Conservation (phyloP, 2,888 invertebrate genomes). For the Acholoe squamosa region DNA sequence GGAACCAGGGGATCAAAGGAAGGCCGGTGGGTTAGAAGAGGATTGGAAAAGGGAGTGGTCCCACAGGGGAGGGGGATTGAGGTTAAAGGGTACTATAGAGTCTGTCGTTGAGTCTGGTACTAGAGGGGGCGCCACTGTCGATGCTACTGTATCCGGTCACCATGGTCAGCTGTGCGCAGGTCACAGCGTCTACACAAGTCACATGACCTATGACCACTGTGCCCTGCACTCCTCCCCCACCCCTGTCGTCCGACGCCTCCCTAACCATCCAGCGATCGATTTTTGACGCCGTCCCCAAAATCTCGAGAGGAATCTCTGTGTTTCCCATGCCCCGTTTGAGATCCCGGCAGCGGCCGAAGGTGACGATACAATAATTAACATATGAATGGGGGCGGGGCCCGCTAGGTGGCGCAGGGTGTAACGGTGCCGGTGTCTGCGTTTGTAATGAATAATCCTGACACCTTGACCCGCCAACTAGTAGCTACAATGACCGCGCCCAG, state of each 20-base stretch:
- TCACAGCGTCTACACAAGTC: neutral
- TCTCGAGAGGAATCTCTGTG: conserved; percentile 42
- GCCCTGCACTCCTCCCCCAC: neutral
- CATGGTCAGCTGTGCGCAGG: conserved; percentile 47
- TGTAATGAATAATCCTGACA: conserved; percentile 59
- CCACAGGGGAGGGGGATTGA: neutral
- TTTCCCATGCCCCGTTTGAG: neutral
- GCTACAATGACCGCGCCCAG: conserved; percentile 26
- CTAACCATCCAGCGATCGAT: conserved; percentile 1
- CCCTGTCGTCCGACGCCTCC: neutral
- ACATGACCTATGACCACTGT: conserved; percentile 22
- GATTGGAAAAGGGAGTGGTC: neutral
- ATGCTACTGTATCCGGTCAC: neutral
- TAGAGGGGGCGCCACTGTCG: neutral
- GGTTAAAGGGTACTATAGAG: conserved; percentile 3
- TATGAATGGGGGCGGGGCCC: conserved; percentile 25
- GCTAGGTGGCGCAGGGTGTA: conserved; percentile 27
- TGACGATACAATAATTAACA: conserved; percentile 39
- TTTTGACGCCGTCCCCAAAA: conserved; percentile 43
- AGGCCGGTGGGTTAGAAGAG: neutral
- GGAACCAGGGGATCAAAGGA: conserved; percentile 42
- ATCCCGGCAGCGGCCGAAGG: conserved; percentile 25
- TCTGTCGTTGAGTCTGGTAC: neutral
- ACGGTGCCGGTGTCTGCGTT: conserved; percentile 52
- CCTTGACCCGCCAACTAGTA: conserved; percentile 13